Conservation (phyloP, 1,140 invertebrate species). For the Luehdorfia chinensis region DNA sequence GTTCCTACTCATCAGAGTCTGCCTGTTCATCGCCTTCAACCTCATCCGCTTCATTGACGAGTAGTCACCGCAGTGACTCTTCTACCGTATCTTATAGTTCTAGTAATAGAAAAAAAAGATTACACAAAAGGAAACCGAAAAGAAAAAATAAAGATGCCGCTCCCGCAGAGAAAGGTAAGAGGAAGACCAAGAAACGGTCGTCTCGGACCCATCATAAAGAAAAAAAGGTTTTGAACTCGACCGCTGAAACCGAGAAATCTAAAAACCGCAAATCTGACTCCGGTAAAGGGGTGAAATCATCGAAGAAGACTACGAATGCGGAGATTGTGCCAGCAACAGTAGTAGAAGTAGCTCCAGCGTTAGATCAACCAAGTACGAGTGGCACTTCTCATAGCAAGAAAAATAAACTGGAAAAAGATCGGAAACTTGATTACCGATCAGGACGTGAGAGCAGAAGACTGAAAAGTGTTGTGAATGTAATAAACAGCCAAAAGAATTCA, state of each 20-base stretch:
- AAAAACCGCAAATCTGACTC: constrained; percentile 48
- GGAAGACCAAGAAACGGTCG: constrained; percentile 25
- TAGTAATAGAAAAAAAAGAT: constrained; percentile 14
- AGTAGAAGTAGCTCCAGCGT: constrained; percentile 8
- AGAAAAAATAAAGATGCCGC: constrained; percentile 14
- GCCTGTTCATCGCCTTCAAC: constrained; percentile 1
- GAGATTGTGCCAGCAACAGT: not conserved
- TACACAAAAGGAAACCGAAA: constrained; percentile 14
- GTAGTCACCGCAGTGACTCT: constrained; percentile 17
- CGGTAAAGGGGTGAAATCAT: constrained; percentile 56
- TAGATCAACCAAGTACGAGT: constrained; percentile 40
- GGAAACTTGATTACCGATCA: constrained; percentile 18
- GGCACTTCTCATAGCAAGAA: constrained; percentile 22
- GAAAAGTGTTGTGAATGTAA: constrained; percentile 59
- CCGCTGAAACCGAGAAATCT: constrained; percentile 27
- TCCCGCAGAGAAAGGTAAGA: constrained; percentile 24
- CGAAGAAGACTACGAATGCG: constrained; percentile 28
- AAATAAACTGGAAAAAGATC: constrained; percentile 24
- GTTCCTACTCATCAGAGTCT: not conserved
- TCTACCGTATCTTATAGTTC: constrained; percentile 18
- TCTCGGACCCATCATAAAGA: constrained; percentile 29
- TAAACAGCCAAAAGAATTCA: constrained; percentile 36
- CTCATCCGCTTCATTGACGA: constrained; percentile 9
- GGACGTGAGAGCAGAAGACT: constrained; percentile 54
- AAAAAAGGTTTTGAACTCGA: constrained; percentile 22